These are phyloP conservation scores for Barypeithes pellucidus DNA, from an alignment of 2,888 invertebrate genomes.

Conservation along the genomic window DNA sequence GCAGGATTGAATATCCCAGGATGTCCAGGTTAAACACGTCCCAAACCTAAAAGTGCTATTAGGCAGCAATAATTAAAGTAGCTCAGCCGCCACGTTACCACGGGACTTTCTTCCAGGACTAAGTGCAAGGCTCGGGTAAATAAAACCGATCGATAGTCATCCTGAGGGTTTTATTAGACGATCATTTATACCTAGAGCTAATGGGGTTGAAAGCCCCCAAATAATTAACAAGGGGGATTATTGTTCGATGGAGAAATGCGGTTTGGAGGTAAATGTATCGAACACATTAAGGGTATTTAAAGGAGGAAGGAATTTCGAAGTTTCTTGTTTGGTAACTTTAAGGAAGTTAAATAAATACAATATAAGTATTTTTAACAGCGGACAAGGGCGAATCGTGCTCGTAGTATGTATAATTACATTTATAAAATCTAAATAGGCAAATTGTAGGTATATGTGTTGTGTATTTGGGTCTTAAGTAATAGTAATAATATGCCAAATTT, in stretches of 20 bases:
- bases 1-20: constrained; percentile 6
- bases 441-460: too few species aligned
- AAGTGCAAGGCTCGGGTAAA: constrained; percentile 32
- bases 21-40: constrained; percentile 26
- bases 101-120: constrained; percentile 28
- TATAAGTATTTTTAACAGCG: too few species aligned
- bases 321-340: too few species aligned
- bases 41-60: constrained; percentile 28
- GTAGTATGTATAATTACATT: too few species aligned
- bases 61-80: constrained; percentile 36
- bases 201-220: constrained; percentile 49
- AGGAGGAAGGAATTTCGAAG: neutral
- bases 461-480: too few species aligned
- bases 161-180: constrained; percentile 44
- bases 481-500: too few species aligned
- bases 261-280: constrained; percentile 23
- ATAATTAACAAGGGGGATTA: constrained; percentile 44
- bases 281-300: neutral
- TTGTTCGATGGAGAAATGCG: constrained; percentile 39
- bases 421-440: too few species aligned
- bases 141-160: constrained; percentile 39
- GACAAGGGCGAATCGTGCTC: too few species aligned
- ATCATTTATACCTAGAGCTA: constrained; percentile 47
- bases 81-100: constrained; percentile 23
- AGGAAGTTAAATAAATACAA: too few species aligned